Evolutionary conservation across 2,888 invertebrate species (phyloP), one percentile per base, ranked within the genome.

Genomic region (Beris morrisii): DNA sequence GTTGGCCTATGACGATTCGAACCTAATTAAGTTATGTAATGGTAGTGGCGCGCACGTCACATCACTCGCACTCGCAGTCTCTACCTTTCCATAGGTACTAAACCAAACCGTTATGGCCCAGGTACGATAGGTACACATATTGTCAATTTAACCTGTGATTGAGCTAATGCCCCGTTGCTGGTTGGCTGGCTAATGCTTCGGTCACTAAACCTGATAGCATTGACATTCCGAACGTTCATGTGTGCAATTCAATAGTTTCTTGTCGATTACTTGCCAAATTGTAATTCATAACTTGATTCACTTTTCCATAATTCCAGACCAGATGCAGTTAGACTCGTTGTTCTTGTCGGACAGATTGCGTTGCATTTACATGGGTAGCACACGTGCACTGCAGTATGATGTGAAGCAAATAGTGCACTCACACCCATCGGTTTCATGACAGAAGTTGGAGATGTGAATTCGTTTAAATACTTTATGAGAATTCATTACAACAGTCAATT

Each of bases 141-240:
- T 59, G 48, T 30, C 57, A 30, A 59, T 59, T 59, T 59, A 32
- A 32, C 50, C 46, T 31, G 59, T n/a, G 48, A 50, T 59, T 48
- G 48, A 59, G 50, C 22, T 58, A 58, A 46, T 58, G 58, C 22
- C 53, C 30, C 11, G 32, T n/a, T 31, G 38, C 11, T 22, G 43
- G 22, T 5, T 22, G 22, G 30, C 50, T 22, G n/a, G 59, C 38
- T 32, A 50, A 31, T 32, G 30, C 57, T 59, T 64, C 64, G 69
- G 67, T 67, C 66, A 67, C 59, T 69, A 67, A 69, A 69, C 69
- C 43, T 59, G 69, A 59, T 69, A 65, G 65, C 69, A 69, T 69
- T 69, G 69, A 69, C 67, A 69, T 69, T 69, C 69, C 69, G 54
- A 53, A 58, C 65, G 61, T 59, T 69, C 67, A 65, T 52, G 15